A percentile compares a stretch with the other conserved stretches of the same genome.
These are phyloP conservation scores for Pollenia amentaria DNA, from an alignment of 2,888 invertebrate genomes.

Conservation along the genomic window DNA sequence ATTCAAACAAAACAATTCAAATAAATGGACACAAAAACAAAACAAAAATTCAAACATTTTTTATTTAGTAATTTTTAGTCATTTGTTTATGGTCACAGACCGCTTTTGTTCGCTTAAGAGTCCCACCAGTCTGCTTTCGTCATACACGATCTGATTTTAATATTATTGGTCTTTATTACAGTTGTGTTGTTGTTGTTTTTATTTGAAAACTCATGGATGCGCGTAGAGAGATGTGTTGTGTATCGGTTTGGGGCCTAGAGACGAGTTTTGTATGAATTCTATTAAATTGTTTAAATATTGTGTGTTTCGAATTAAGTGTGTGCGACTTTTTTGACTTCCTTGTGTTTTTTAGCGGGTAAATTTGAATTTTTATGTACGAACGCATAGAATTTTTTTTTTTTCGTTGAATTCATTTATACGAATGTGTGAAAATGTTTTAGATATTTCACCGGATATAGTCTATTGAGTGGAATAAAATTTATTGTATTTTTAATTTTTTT, in stretches of 20 bases:
- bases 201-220: conserved; percentile 9
- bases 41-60: neutral
- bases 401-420: neutral
- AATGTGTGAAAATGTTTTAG: conserved; percentile 44
- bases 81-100: conserved; percentile 34
- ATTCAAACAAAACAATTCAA: conserved; percentile 36
- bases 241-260: neutral
- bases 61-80: too few relatives aligned
- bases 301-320: neutral
- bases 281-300: conserved; percentile 23
- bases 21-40: neutral
- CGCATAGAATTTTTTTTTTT: neutral
- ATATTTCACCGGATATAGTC: conserved; percentile 69
- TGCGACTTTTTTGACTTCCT: conserved; percentile 24
- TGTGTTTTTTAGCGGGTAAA: neutral
- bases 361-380: conserved; percentile 18
- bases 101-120: neutral
- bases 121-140: conserved; percentile 13
- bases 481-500: conserved; percentile 46
- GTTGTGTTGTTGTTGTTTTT: neutral
- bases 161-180: conserved; percentile 35
- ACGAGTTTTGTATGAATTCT: conserved; percentile 35
- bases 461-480: conserved; percentile 67
- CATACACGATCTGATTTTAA: conserved; percentile 56
- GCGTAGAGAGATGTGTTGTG: neutral